Evolutionary conservation across 2,888 invertebrate genomes (phyloP).

Genomic region (Mechanitis mazaeus): DNA sequence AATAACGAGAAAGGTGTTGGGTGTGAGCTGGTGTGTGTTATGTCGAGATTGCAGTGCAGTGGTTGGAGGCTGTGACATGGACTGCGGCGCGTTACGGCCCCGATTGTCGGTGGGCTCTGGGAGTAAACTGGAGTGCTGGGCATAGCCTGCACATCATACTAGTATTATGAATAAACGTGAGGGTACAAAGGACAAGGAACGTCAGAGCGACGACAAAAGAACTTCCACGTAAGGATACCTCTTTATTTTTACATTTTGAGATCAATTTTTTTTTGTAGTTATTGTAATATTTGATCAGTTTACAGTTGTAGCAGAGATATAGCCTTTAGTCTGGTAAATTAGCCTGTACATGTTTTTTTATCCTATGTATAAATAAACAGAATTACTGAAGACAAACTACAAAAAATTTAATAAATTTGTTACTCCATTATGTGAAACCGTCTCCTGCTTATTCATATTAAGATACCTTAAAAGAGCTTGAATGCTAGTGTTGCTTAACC

Average conservation of each 20-base stretch:
- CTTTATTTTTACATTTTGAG: slow-evolving; percentile 1
- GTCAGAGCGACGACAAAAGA: slow-evolving; percentile 74
- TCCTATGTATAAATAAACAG: no score
- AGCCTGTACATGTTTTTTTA: no score
- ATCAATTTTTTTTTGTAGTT: slow-evolving; percentile 8
- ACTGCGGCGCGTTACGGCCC: slow-evolving; percentile 58
- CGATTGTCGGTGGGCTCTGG: slow-evolving; percentile 63
- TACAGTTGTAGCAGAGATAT: no score
- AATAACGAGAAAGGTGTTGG: slow-evolving; percentile 47
- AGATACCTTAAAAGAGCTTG: no score
- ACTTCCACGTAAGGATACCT: slow-evolving; percentile 63
- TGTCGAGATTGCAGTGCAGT: slow-evolving; percentile 56
- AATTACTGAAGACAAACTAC: no score
- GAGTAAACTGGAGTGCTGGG: slow-evolving; percentile 68
- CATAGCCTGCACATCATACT: slow-evolving; percentile 64
- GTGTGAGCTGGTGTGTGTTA: slow-evolving; percentile 49
- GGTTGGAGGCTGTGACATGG: slow-evolving; percentile 66
- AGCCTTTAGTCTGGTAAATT: no score
- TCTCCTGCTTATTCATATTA: no score
- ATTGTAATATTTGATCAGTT: background rate
- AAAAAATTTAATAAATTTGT: no score
- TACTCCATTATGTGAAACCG: no score
- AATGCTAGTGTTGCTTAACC: no score
- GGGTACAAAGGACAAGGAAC: slow-evolving; percentile 72
- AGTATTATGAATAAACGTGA: slow-evolving; percentile 75